Base-by-base conservation (phyloP, 2,797 vertebrate genomes). In the Zalophus californianus region DNA sequence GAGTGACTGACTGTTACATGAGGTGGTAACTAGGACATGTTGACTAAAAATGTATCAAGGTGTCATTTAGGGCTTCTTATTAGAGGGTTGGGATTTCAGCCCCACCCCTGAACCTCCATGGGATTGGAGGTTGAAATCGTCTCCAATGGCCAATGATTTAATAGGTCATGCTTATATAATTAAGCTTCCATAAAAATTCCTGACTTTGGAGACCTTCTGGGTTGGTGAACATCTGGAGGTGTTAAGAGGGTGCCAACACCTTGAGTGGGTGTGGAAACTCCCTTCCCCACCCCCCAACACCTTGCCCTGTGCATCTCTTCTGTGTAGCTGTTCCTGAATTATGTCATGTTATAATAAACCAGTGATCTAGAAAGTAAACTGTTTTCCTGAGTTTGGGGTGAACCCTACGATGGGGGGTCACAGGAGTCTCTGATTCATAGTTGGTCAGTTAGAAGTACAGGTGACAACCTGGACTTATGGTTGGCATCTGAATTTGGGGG, bases 331-430 rank as follows among this genome's bases (percentile, higher is more conserved):
- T 66, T 82, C 4, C 5, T 38, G 54, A 62, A 32, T 60, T 25
- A 29, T 38, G 41, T 32, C 18, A 3, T 75, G 56, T 58, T 58
- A 80, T 83, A 64, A 23, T 38, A 86, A 73, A 56, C 10, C 13
- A 27, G 25, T 14, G 23, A 44, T 50, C 52, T 25, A 48, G 23
- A 58, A 66, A 75, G 35, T 35, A 73, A 58, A 82, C 32, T 62
- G 10, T 90, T 41, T 60, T 77, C 27, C 29, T 73, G 66, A 83
- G 10, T 83, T 87, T 38, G 20, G 6, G 87, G 58, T n/a, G 35
- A 83, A 58, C 11, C 58, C 29, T 10, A 48, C 0, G 32, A 27
- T 1, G 64, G 1, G 2, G 16, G 3, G 3, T 64, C 10, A 1
- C 14, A 29, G 41, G 7, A 29, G 38, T 48, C 56, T 60, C 66